Evolutionary conservation across 2,888 invertebrate species (phyloP), one percentile per base, ranked within the genome.

Genomic region (Ochropacha duplaris): DNA sequence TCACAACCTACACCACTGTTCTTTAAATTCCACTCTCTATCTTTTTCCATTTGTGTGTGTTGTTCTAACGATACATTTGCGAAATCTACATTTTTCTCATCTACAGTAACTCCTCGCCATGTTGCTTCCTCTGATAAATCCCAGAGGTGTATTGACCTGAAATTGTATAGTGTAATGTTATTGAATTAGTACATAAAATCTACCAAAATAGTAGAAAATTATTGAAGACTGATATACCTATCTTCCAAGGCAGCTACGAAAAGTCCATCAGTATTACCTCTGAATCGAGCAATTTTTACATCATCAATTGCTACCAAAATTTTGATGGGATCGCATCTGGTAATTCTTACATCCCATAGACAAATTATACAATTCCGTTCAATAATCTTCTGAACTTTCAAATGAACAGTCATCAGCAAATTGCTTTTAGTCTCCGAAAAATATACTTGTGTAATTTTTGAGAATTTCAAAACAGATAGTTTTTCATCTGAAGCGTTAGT

Each of bases 121-220:
- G 76, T 78, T 6, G 88, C 79, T 49, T 83, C 75, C 58, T 91
- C 92, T 3, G 90, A 79, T 12, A 92, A 65, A 67, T 92, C 92
- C 92, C 92, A 92, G 0, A 92, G 69, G 22, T 90, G 90, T 63
- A 92, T 72, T 16, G 90, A 84, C n/a, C 92, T 92, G 62, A 56
- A 83, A 77, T 50, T 2, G 55, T 0, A 36, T n/a, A 22, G 16
- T 11, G 19, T 14, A 26, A 0, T 16, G 16, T 5, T 24, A 49
- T 22, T 12, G 26, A 3, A 26, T 22, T 0, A 28, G 2, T 44
- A 28, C 8, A 57, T 55, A 54, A 49, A 22, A 50, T 49, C 50
- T 31, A 51, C 4, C 0, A n/a, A 52, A 39, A n/a, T 22, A 24
- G 8, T 51, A 36, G 9, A 49, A 55, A 28, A 12, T 54, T 49